Evolutionary conservation across 2,797 vertebrate species (phyloP).

Genomic region (Thripadectes ignobilis): DNA sequence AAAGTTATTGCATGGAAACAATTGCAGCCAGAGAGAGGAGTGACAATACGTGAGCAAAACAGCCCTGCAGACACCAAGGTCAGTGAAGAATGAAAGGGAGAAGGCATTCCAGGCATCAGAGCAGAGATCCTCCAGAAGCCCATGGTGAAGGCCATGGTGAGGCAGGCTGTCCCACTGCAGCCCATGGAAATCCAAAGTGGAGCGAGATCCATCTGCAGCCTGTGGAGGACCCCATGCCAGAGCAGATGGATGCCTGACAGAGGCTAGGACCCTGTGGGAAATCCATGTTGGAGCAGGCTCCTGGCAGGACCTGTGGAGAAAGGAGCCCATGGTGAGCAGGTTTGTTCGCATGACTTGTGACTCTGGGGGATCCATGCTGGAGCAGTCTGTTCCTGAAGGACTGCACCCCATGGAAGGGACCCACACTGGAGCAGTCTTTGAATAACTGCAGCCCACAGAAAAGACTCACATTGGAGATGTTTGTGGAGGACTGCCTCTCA

Average conservation of each 20-base stretch:
- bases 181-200: accelerated
- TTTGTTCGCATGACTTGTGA: not conserved
- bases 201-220: not conserved
- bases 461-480: not conserved
- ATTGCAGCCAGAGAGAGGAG: not conserved
- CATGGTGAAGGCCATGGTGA: accelerated
- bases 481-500: not conserved
- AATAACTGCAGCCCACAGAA: not conserved
- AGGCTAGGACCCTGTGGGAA: not conserved
- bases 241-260: not conserved
- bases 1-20: not conserved
- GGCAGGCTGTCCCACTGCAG: not conserved
- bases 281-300: not conserved
- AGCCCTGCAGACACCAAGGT: not conserved
- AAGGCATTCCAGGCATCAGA: accelerated
- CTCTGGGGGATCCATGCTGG: accelerated
- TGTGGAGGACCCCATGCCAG: accelerated
- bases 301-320: not conserved
- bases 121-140: not conserved
- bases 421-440: not conserved
- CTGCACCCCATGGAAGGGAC: not conserved
- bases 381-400: not conserved
- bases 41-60: not conserved
- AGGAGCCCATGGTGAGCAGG: accelerated
- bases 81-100: not conserved